A percentile compares a stretch with the other conserved stretches of the same genome.
Conservation (phyloP, 1,140 invertebrate species). For the Drosophila kurseongensis region DNA sequence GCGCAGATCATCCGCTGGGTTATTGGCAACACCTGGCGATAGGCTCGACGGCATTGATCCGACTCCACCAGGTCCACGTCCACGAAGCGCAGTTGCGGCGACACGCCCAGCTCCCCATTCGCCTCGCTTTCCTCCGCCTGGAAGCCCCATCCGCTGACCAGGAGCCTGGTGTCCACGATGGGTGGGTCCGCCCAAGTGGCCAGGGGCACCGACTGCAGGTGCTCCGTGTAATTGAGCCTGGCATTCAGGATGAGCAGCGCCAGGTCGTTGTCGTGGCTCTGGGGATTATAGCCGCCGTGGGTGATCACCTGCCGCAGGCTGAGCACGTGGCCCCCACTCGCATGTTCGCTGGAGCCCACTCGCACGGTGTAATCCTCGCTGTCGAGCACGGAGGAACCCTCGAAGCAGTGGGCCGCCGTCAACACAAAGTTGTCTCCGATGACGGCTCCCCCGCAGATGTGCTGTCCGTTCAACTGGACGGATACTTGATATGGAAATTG, state of each 20-base stretch:
- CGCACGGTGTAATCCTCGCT: constrained; percentile 63
- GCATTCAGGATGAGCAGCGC: constrained; percentile 67
- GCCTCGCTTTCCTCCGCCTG: constrained; percentile 51
- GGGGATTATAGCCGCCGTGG: constrained; percentile 64
- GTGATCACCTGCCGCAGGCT: constrained; percentile 61
- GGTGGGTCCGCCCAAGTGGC: constrained; percentile 39
- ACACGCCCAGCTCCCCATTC: constrained; percentile 28
- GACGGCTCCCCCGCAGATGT: constrained; percentile 86
- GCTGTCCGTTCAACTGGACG: constrained; percentile 57
- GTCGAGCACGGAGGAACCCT: constrained; percentile 19
- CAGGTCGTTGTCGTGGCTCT: constrained; percentile 73
- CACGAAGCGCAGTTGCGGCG: constrained; percentile 57
- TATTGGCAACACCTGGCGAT: constrained; percentile 64
- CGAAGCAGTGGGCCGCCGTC: constrained; percentile 88
- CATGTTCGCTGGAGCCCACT: constrained; percentile 58
- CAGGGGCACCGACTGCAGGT: constrained; percentile 57
- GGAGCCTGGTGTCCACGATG: constrained; percentile 26
- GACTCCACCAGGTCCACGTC: constrained; percentile 57
- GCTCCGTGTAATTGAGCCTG: constrained; percentile 57
- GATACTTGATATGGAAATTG: constrained; percentile 81
- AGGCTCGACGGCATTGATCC: constrained; percentile 45
- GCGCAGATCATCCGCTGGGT: constrained; percentile 76
- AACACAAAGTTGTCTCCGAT: constrained; percentile 86
- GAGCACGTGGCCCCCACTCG: constrained; percentile 63
- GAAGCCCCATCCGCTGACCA: constrained; percentile 77